These are phyloP conservation scores for Diadegma fenestrale DNA, from an alignment of 2,888 invertebrate genomes.

Conservation along the genomic window DNA sequence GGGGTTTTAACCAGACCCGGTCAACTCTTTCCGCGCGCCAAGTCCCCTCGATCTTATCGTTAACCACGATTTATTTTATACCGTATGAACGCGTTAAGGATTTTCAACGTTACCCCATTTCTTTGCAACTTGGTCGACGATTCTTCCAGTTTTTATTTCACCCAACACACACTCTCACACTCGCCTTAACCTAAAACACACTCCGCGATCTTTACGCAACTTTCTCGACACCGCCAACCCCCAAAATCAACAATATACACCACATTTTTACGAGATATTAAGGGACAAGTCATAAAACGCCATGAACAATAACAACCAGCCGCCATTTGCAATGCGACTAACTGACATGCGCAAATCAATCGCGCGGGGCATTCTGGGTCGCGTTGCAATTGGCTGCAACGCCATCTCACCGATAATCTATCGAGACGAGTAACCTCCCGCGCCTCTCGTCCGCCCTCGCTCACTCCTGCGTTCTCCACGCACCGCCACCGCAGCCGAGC, in stretches of 20 bases:
- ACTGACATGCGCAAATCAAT: conserved; percentile 90
- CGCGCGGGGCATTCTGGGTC: conserved; percentile 83
- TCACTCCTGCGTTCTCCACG: background rate
- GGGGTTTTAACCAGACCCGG: conserved; percentile 1
- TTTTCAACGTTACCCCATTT: conserved; percentile 84
- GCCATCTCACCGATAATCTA: conserved; percentile 82
- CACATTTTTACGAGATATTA: conserved; percentile 84
- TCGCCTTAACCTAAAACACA: conserved; percentile 78
- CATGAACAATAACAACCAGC: conserved; percentile 99
- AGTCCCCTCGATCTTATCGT: conserved; percentile 13
- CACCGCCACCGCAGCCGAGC: background rate
- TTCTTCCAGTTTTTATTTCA: conserved; percentile 78
- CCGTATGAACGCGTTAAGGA: conserved; percentile 81
- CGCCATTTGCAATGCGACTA: conserved; percentile 98
- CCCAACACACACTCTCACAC: conserved; percentile 75
- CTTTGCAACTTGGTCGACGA: conserved; percentile 82
- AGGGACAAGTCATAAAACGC: conserved; percentile 87
- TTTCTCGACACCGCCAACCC: conserved; percentile 80
- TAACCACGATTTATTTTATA: conserved; percentile 76
- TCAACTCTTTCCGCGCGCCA: background rate
- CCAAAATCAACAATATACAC: conserved; percentile 81
- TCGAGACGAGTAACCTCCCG: conserved; percentile 70
- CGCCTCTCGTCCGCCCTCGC: conserved; percentile 30
- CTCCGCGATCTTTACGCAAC: conserved; percentile 79
- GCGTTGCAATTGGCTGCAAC: conserved; percentile 78